Evolutionary conservation across 2,888 invertebrate species (phyloP).

Genomic region (Geophilus truncorum): DNA sequence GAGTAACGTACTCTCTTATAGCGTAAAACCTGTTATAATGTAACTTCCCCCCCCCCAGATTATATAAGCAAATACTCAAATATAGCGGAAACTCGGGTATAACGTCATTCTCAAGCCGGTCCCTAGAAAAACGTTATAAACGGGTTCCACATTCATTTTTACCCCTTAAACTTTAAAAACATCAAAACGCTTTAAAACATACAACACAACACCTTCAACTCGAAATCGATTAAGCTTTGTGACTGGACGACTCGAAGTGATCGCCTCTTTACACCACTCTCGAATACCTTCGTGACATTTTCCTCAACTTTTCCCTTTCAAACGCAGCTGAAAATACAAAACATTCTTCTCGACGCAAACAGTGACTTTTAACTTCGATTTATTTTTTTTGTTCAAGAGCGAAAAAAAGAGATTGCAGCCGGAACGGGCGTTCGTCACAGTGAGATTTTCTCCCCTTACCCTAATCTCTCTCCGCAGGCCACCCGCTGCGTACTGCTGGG

Average conservation of each 20-base stretch:
- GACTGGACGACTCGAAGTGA: background rate
- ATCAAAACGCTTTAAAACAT: too few species aligned
- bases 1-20: too few species aligned
- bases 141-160: too few species aligned
- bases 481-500: background rate
- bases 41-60: too few species aligned
- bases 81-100: too few species aligned
- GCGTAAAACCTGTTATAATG: too few species aligned
- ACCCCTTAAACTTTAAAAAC: too few species aligned
- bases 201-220: slow-evolving; percentile 18
- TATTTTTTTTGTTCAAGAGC: background rate
- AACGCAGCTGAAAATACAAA: background rate
- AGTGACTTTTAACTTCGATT: background rate
- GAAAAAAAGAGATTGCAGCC: background rate
- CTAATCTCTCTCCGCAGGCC: background rate
- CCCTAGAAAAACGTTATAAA: too few species aligned
- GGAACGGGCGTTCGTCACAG: background rate
- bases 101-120: too few species aligned
- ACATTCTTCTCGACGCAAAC: background rate
- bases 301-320: background rate
- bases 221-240: background rate
- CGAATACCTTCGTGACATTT: background rate
- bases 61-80: too few species aligned
- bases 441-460: background rate
- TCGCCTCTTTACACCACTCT: background rate